These are phyloP conservation scores for Pteronura brasiliensis DNA, from an alignment of 2,113 vertebrate genomes.

Conservation along the genomic window DNA sequence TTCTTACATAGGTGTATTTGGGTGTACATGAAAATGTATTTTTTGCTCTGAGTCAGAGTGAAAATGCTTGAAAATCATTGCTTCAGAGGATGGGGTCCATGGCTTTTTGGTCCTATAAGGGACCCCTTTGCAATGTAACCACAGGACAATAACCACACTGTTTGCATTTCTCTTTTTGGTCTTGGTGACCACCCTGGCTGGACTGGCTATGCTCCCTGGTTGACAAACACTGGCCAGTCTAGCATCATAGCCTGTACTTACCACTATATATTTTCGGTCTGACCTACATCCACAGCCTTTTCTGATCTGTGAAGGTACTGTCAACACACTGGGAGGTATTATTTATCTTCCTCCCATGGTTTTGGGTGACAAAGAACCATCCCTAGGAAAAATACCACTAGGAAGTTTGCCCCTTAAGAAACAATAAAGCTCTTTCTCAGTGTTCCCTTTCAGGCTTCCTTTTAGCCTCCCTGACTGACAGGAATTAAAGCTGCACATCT, in stretches of 20 bases:
- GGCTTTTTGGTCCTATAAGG: constrained; percentile 30
- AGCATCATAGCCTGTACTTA: constrained; percentile 35
- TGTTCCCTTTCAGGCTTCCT: background rate
- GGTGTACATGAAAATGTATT: background rate
- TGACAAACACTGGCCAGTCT: constrained; percentile 52
- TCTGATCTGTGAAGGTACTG: constrained; percentile 69
- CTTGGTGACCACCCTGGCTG: constrained; percentile 15
- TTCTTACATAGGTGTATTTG: background rate
- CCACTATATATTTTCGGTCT: constrained; percentile 71
- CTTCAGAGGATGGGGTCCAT: background rate
- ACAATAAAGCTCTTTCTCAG: constrained; percentile 36
- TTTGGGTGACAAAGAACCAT: constrained; percentile 67
- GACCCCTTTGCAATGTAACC: background rate
- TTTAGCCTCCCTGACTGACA: background rate
- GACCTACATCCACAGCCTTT: constrained; percentile 63
- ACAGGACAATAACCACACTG: constrained; percentile 43
- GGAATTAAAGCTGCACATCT: background rate
- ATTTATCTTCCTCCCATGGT: constrained; percentile 60
- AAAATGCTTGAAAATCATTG: background rate
- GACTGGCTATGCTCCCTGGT: background rate
- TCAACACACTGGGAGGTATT: constrained; percentile 66
- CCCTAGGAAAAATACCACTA: background rate
- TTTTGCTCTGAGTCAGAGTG: background rate
- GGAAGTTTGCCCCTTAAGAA: constrained; percentile 3
- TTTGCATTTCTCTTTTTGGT: constrained; percentile 67